Evolutionary conservation across 2,113 vertebrate genomes (phyloP).

Genomic region (Antechinus flavipes): DNA sequence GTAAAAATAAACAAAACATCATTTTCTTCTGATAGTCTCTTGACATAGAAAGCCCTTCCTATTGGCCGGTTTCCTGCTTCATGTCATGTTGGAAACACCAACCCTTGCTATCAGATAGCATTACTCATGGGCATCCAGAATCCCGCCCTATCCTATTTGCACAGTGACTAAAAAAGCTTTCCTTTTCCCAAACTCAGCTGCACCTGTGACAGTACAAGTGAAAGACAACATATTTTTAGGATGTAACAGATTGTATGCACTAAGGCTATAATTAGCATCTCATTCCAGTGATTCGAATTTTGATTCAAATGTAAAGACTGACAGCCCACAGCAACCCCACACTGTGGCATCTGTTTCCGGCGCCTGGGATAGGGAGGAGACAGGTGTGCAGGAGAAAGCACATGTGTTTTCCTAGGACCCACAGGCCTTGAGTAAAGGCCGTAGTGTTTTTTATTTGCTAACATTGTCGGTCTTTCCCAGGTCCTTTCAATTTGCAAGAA

Average conservation of each 20-base stretch:
- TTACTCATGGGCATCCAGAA: not conserved
- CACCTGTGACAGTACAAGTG: conserved; percentile 47
- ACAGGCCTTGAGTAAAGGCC: not conserved
- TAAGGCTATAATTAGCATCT: conserved; percentile 56
- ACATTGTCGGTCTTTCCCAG: rapidly evolving
- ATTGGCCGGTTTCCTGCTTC: rapidly evolving
- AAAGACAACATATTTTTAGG: conserved; percentile 61
- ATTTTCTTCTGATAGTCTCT: too few species aligned
- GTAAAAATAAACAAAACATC: not conserved
- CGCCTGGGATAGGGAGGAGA: not conserved
- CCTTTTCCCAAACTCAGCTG: conserved; percentile 28
- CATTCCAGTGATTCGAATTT: conserved; percentile 15
- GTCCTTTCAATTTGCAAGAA: not conserved
- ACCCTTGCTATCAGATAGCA: not conserved
- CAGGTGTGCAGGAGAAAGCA: not conserved
- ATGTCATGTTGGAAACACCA: not conserved
- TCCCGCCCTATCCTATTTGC: not conserved
- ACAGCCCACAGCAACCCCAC: not conserved
- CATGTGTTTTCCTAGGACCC: not conserved
- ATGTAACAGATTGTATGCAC: conserved; percentile 37
- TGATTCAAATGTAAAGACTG: not conserved
- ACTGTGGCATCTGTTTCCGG: conserved; percentile 11
- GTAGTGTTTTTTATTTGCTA: not conserved
- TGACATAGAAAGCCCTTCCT: not conserved
- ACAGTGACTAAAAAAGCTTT: conserved; percentile 5